A percentile compares a stretch with the other conserved stretches of the same genome.
Evolutionary conservation across 2,888 invertebrate species (phyloP).

Genomic region (Pelosia muscerda): DNA sequence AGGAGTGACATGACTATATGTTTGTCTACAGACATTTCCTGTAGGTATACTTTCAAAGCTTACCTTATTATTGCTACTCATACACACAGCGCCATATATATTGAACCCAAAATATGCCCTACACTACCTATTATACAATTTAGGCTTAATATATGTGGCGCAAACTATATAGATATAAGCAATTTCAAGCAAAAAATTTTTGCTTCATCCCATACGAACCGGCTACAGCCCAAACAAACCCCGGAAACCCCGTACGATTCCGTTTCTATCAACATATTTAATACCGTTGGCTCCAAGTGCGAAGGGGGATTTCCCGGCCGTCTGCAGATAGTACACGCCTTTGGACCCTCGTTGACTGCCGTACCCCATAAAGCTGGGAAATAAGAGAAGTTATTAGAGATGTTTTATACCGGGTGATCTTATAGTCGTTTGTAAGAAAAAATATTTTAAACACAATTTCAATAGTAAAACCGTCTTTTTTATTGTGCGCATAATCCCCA

Average conservation of each 20-base stretch:
- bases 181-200: too few species aligned
- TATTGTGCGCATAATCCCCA: too few species aligned
- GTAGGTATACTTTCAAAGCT: background rate
- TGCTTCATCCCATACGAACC: background rate
- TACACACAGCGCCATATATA: too few species aligned
- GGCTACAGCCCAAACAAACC: background rate
- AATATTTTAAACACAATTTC: too few species aligned
- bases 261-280: conserved; percentile 34
- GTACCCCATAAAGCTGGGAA: conserved; percentile 49
- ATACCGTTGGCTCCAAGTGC: conserved; percentile 36
- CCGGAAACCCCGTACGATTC: background rate
- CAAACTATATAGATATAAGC: too few species aligned
- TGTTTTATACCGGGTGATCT: too few species aligned
- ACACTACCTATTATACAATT: too few species aligned
- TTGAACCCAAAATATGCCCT: too few species aligned
- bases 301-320: conserved; percentile 37
- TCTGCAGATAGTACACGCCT: conserved; percentile 50
- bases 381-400: background rate
- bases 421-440: too few species aligned
- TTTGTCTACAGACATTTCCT: background rate
- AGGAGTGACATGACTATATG: background rate
- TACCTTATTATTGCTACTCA: background rate
- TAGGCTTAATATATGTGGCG: too few species aligned
- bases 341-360: conserved; percentile 28
- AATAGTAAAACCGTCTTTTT: too few species aligned